These are phyloP conservation scores for Pomatorhinus ruficollis DNA, from an alignment of 2,113 vertebrate species.

Conservation along the genomic window DNA sequence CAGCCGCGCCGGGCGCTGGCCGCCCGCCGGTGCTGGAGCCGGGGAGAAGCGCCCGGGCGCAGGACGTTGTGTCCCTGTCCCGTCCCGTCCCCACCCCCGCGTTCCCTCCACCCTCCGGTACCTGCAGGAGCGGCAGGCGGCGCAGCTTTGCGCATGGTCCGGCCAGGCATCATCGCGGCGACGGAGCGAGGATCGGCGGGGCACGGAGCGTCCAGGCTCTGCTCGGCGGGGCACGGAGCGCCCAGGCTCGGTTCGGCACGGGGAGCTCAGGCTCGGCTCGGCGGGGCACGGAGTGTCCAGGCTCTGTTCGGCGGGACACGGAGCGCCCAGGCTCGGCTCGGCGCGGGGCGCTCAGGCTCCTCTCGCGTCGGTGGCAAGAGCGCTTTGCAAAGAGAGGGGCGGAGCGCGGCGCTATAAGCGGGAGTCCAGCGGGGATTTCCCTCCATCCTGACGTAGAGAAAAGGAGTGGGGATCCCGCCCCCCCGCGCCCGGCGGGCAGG, in stretches of 20 bases:
- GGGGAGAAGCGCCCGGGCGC: not conserved
- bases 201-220: not conserved
- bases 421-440: not conserved
- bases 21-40: not conserved
- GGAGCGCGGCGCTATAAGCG: not conserved
- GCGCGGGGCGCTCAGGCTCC: not conserved
- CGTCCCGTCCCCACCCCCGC: not conserved
- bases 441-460: not conserved
- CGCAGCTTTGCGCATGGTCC: not conserved
- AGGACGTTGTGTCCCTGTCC: too few species aligned
- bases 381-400: rapidly evolving
- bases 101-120: not conserved
- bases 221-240: not conserved
- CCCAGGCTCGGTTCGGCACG: not conserved
- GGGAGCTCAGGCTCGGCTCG: not conserved
- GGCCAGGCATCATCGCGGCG: slow-evolving; percentile 41
- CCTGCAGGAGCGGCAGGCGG: not conserved
- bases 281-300: rapidly evolving
- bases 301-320: not conserved
- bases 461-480: not conserved
- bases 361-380: rapidly evolving
- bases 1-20: not conserved
- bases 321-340: not conserved
- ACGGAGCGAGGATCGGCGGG: rapidly evolving
- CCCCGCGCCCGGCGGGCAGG: not conserved